Conservation (phyloP, 2,113 vertebrate species). For the Hylia prasina region DNA sequence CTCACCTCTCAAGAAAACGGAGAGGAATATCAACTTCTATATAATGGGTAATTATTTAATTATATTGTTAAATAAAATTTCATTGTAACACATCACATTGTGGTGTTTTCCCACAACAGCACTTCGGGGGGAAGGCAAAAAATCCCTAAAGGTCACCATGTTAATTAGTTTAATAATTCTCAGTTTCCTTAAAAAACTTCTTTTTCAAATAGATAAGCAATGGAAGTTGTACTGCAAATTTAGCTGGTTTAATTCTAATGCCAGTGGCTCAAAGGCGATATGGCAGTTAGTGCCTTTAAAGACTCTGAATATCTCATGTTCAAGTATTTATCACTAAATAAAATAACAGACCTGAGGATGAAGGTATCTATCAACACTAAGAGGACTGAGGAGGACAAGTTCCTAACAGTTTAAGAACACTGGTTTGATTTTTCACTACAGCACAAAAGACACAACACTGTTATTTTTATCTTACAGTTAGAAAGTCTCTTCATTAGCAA, state of each 20-base stretch:
- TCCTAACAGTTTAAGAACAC: not conserved
- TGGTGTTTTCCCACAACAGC: not conserved
- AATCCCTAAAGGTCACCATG: not conserved
- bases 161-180: not conserved
- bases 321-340: not conserved
- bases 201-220: not conserved
- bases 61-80: not conserved
- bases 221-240: not conserved
- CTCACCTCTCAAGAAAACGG: not conserved
- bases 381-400: not conserved
- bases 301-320: not conserved
- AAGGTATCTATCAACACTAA: not conserved
- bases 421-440: not conserved
- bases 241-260: not conserved
- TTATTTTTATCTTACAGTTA: not conserved
- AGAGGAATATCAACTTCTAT: not conserved
- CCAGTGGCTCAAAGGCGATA: not conserved
- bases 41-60: not conserved
- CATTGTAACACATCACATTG: not conserved
- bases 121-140: not conserved
- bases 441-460: not conserved
- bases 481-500: not conserved
- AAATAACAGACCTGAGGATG: not conserved
- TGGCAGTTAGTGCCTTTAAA: not conserved
- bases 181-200: not conserved